Base-by-base conservation (phyloP, 2,888 invertebrate genomes). In the Spicauda simplicius region DNA sequence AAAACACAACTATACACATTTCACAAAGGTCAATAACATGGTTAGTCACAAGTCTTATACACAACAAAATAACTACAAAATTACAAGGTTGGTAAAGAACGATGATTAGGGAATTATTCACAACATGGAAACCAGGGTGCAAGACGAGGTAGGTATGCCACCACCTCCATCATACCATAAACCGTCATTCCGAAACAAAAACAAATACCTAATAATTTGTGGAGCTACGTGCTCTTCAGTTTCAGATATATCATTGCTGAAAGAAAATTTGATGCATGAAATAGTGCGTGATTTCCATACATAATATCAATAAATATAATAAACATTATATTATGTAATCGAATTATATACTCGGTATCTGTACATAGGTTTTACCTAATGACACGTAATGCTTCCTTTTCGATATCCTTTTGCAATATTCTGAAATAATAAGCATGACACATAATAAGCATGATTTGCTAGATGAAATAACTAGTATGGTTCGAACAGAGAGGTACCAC, bases 241-340 rank as follows among this genome's bases (percentile, higher is more conserved):
- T 68, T 86, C 88, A 76, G 79, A 77, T 75, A 90, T 83, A 85
- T 87, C 85, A 74, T 91, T 91, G 90, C 92, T 92, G 92, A 88
- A 92, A 91, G 81, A 87, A 82, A 88, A 86, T 74, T 73, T 74
- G 74, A 71, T 72, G 69, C 79, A 81, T 74, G 78, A 76, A 82
- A 80, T 75, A 82, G 81, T 85, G 81, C 70, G 48, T 62, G 66
- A 76, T 69, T 76, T 81, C 78, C 73, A 68, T 66, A n/a, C n/a
- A 20, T 10, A 45, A 75, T 70, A 69, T 12, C 56, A 57, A 69
- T 64, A 58, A 65, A 70, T 20, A 68, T 48, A 63, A 58, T 64
- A 69, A 65, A 25, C 25, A 25, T 67, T 52, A 69, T 67, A 59
- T 33, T 57, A 64, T 53, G 53, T 68, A 56, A 12, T 20, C 12